Percentiles rank a stretch among this genome's conserved stretches.
phyloP scores from a whole-genome alignment of 2,888 invertebrate genomes.

The Antheraea yamamai region DNA sequence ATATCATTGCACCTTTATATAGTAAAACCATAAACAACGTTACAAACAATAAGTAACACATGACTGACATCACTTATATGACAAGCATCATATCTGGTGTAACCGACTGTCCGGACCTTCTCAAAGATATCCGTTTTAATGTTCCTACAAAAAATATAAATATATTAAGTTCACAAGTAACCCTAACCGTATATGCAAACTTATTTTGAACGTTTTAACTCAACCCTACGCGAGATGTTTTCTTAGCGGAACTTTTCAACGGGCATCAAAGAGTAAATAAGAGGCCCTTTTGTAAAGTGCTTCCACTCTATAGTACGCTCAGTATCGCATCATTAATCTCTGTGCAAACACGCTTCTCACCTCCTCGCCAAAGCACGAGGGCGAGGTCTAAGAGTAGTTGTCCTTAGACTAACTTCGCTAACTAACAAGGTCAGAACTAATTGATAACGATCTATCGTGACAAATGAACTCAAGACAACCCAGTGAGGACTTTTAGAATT shows the following conservation, averaged over 20 bases:
- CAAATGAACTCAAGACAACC: neutral
- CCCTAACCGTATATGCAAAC: neutral
- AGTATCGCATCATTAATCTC: conserved; percentile 77
- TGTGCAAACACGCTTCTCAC: conserved; percentile 57
- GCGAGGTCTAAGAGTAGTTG: conserved; percentile 15
- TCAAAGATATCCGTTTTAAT: too few species aligned
- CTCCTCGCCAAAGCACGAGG: conserved; percentile 20
- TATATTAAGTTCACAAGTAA: neutral
- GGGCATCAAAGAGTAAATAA: conserved; percentile 70
- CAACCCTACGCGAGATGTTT: conserved; percentile 43
- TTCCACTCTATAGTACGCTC: conserved; percentile 57
- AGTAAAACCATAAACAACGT: neutral
- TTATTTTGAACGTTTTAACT: conserved; percentile 23
- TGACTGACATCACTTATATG: too few species aligned
- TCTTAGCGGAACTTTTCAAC: conserved; percentile 56
- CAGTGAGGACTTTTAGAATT: neutral
- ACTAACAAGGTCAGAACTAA: conserved; percentile 19
- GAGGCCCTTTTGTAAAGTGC: conserved; percentile 73
- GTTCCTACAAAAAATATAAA: too few species aligned
- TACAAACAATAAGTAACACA: too few species aligned
- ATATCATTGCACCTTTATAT: neutral
- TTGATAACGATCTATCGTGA: conserved; percentile 23
- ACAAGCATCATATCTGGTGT: too few species aligned
- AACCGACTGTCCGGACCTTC: too few species aligned
- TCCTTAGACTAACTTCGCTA: conserved; percentile 22